Percentiles rank a stretch among this genome's conserved stretches.
phyloP scores from a whole-genome alignment of 1,140 invertebrate species.

The Tetragonula clypearis region DNA sequence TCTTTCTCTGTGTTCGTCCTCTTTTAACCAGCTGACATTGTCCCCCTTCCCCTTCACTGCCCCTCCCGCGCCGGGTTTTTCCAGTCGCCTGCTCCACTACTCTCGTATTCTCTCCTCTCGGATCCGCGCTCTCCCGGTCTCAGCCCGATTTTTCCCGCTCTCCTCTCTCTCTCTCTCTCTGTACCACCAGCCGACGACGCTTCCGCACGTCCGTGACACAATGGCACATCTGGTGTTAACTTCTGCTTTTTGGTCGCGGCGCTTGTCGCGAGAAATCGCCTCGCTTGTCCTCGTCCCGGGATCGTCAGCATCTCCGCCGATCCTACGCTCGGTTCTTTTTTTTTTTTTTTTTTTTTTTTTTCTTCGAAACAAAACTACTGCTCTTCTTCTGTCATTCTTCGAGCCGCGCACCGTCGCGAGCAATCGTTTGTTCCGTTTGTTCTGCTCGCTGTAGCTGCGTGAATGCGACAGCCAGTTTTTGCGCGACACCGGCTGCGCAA shows the following conservation, averaged over 20 bases:
- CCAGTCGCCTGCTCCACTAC: neutral
- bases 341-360: neutral
- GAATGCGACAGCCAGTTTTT: conserved; percentile 8
- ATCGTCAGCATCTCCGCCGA: conserved; percentile 9
- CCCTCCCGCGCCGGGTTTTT: neutral
- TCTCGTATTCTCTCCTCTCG: too few relatives aligned
- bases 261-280: conserved; percentile 43
- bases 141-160: conserved; percentile 18
- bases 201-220: conserved; percentile 41
- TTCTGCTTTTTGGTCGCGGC: conserved; percentile 33
- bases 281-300: neutral
- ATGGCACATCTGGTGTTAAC: conserved; percentile 61
- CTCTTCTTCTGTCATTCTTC: neutral
- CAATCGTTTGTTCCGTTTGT: neutral
- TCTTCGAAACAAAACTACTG: neutral
- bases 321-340: neutral
- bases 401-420: neutral
- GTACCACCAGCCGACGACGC: conserved; percentile 16
- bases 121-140: conserved; percentile 18
- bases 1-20: neutral
- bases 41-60: neutral
- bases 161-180: neutral
- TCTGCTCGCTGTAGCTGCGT: neutral
- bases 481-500: neutral
- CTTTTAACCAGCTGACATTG: neutral